Base-by-base conservation (phyloP, 2,888 invertebrate genomes). In the Xylota sylvarum region DNA sequence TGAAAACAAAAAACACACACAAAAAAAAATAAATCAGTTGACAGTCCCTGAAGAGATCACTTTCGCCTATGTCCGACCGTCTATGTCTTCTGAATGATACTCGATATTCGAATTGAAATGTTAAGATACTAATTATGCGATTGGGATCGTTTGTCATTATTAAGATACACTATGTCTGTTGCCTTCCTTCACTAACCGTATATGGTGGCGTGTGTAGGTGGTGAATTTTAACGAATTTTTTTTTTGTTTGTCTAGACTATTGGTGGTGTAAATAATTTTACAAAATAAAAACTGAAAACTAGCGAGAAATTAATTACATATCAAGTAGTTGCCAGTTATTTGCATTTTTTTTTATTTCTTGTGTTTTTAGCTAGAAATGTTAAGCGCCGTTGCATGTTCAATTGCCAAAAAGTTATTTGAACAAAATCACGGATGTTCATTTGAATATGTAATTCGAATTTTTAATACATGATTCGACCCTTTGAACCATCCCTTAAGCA, bases 61-160 rank as follows among this genome's bases (percentile, higher is more conserved):
- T 37, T 48, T 23, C 55, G 35, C 35, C 58, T 40, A 37, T 23
- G 43, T 30, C 40, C 40, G 30, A 37, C 23, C 14, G 40, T 37
- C 40, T 56, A 35, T 37, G 12, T 43, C 69, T 19, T 12, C 14
- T 32, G 64, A 79, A 65, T 74, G 80, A 76, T 84, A 79, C 79
- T 80, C 74, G 74, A 76, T 70, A 80, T 70, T 74, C 70, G 52
- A 70, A 80, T 80, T 85, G 84, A 80, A 85, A 85, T 85, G 74
- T 74, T 80, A 85, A 76, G 60, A 76, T 70, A 76, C 74, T 85
- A 85, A 80, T 80, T 80, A 79, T 46, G 74, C 64, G 74, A 80
- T 80, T 85, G 62, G 19, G 55, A 80, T 85, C 80, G 70, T 80
- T 85, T 80, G 82, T 82, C 82, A 82, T 72, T 72, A 46, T 83